phyloP scores from a whole-genome alignment of 2,797 vertebrate species.

The Thamnophis elegans region DNA sequence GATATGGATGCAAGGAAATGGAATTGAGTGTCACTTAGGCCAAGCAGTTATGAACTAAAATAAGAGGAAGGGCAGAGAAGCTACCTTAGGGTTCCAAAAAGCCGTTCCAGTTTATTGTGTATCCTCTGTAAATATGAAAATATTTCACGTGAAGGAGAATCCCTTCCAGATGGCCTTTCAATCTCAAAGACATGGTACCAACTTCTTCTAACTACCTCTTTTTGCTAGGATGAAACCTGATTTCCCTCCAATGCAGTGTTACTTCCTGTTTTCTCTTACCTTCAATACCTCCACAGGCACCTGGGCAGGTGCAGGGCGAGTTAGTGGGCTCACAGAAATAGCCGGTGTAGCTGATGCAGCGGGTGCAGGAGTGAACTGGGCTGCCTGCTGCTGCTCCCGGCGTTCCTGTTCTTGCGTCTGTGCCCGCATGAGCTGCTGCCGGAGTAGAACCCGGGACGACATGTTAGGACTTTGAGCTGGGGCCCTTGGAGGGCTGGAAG shows the following conservation, averaged over 20 bases:
- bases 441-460: slow-evolving; percentile 83
- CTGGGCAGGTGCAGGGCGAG: slow-evolving; percentile 78
- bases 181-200: not conserved
- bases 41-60: not conserved
- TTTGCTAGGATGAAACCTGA: too few species aligned
- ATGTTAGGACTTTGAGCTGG: slow-evolving; percentile 68
- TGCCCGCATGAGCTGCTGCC: slow-evolving; percentile 91
- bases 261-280: slow-evolving; percentile 66
- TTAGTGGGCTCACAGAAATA: slow-evolving; percentile 80
- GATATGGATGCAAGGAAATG: not conserved
- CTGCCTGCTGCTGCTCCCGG: slow-evolving; percentile 82
- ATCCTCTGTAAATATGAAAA: not conserved
- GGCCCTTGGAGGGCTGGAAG: not conserved
- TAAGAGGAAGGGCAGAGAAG: not conserved
- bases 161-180: not conserved
- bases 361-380: slow-evolving; percentile 71
- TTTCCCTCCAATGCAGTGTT: not conserved
- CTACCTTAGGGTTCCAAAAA: not conserved
- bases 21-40: not conserved
- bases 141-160: not conserved
- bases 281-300: slow-evolving; percentile 90
- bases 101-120: too few species aligned
- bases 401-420: slow-evolving; percentile 90
- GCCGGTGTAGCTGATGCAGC: slow-evolving; percentile 68
- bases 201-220: too few species aligned